These are phyloP conservation scores for Drosophila prostipennis DNA, from an alignment of 2,888 invertebrate species.

Conservation along the genomic window DNA sequence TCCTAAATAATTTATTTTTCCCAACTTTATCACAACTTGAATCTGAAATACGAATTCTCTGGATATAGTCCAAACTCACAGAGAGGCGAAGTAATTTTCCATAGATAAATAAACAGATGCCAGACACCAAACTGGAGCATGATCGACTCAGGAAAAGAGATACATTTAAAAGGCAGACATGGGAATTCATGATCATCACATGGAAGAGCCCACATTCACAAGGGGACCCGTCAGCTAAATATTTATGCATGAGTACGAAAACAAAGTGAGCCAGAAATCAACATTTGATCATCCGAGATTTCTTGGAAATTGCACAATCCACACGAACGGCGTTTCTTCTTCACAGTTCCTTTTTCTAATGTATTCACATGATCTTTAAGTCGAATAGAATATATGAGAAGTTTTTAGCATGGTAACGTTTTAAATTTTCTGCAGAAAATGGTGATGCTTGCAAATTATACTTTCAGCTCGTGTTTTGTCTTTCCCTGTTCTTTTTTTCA, in stretches of 20 bases:
- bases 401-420: not conserved
- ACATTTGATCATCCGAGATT: slow-evolving; percentile 51
- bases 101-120: not conserved
- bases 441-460: not conserved
- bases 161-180: not conserved
- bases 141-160: not conserved
- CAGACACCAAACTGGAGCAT: not conserved
- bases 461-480: slow-evolving; percentile 9
- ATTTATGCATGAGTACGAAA: slow-evolving; percentile 70
- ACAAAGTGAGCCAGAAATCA: slow-evolving; percentile 53
- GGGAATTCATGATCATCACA: not conserved
- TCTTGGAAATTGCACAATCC: slow-evolving; percentile 40
- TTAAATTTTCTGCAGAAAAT: slow-evolving; percentile 10
- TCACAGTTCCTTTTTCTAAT: not conserved
- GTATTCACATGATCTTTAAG: not conserved
- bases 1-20: no score
- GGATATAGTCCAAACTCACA: not conserved
- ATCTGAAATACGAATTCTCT: not conserved
- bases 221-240: slow-evolving; percentile 59
- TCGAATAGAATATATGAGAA: not conserved
- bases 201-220: slow-evolving; percentile 4
- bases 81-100: not conserved
- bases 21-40: not conserved
- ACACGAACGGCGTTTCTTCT: not conserved
- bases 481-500: slow-evolving; percentile 2